Conservation (phyloP, 2,888 invertebrate species). For the Norana najaformis region DNA sequence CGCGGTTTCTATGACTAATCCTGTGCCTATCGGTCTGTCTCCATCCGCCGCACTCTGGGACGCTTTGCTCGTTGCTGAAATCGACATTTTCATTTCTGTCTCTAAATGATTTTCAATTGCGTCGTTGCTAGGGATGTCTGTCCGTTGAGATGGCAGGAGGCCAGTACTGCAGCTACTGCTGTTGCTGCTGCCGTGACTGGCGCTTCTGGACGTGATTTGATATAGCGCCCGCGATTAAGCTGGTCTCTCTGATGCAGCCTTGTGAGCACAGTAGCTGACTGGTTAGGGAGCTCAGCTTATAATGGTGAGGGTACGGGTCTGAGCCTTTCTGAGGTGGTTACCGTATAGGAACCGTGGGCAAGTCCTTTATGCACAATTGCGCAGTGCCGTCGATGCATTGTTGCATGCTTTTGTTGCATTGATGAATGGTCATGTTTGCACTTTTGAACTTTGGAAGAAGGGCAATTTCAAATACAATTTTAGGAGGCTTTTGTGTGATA, state of each 20-base stretch:
- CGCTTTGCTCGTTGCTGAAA: background rate
- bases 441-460: no score
- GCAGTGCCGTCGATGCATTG: no score
- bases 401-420: no score
- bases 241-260: background rate
- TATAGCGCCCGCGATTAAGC: background rate
- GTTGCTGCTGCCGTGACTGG: background rate
- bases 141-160: background rate
- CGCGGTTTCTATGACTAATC: conserved; percentile 13
- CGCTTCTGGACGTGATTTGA: background rate
- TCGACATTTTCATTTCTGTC: background rate
- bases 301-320: no score
- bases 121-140: background rate
- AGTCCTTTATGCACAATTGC: no score
- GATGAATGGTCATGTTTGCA: no score
- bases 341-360: no score
- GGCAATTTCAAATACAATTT: no score
- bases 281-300: no score
- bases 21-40: background rate
- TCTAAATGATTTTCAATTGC: conserved; percentile 5
- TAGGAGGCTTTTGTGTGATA: background rate
- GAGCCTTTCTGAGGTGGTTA: no score
- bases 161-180: background rate
- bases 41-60: background rate
- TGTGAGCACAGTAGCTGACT: no score